Evolutionary conservation across 64 coral and sea anemone species (phyloP).

Genomic region (Hydrozoanthus tunicans): DNA sequence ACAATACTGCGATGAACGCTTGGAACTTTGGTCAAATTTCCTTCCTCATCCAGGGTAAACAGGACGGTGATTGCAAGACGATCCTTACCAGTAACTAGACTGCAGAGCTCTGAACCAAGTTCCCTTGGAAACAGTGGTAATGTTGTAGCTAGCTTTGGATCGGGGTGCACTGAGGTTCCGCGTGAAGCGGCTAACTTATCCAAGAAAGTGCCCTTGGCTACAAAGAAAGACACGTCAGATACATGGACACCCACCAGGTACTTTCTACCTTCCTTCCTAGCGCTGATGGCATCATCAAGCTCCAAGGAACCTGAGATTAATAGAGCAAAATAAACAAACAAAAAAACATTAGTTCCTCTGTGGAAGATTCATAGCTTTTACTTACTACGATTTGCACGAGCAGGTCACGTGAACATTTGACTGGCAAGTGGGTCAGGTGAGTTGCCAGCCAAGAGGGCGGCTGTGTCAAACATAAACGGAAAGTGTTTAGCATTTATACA

Average conservation of each 20-base stretch:
- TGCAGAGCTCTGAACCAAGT: constrained; percentile 69
- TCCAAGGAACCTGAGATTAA: constrained; percentile 46
- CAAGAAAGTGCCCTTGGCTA: constrained; percentile 61
- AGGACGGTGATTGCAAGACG: constrained; percentile 72
- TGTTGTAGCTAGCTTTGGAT: constrained; percentile 16
- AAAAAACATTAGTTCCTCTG: no score
- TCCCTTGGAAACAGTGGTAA: constrained; percentile 12
- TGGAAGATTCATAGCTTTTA: no score
- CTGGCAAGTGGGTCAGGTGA: no score
- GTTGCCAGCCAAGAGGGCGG: no score
- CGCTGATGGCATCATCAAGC: constrained; percentile 86
- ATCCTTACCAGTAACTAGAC: constrained; percentile 77
- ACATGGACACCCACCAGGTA: constrained; percentile 79
- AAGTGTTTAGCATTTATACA: no score
- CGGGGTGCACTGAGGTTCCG: constrained; percentile 74
- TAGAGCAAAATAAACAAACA: neutral
- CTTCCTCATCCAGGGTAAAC: constrained; percentile 72
- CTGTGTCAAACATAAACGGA: no score
- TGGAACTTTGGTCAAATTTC: constrained; percentile 45
- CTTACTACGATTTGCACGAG: no score
- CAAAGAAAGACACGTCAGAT: constrained; percentile 85
- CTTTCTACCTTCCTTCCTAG: constrained; percentile 31
- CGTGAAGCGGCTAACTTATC: constrained; percentile 64
- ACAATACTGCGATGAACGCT: constrained; percentile 85
- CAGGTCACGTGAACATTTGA: no score